Conservation (phyloP, 1,140 invertebrate genomes). For the Neodiprion virginianus region DNA sequence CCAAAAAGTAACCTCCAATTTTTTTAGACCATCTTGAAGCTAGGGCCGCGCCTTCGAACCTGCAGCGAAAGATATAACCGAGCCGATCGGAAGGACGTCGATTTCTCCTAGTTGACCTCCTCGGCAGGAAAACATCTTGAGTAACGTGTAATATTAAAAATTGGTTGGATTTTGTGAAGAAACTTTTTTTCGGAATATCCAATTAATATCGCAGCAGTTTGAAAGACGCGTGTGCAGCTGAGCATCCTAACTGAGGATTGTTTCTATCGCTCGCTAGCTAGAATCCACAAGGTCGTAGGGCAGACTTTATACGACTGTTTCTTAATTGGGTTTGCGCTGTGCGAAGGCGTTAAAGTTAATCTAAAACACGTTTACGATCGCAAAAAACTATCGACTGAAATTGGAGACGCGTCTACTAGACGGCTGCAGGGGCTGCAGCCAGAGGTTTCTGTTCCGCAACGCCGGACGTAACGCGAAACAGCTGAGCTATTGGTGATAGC, state of each 20-base stretch:
- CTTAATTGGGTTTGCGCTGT: slow-evolving; percentile 47
- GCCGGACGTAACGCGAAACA: too few relatives aligned
- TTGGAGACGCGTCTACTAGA: slow-evolving; percentile 48
- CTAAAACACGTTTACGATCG: slow-evolving; percentile 51
- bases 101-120: not conserved
- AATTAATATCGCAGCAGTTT: too few relatives aligned
- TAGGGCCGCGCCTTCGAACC: not conserved
- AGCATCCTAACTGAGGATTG: not conserved
- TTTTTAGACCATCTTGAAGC: not conserved
- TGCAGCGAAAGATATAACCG: not conserved
- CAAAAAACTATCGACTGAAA: slow-evolving; percentile 56
- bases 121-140: too few relatives aligned
- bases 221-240: not conserved
- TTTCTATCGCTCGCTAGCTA: slow-evolving; percentile 9
- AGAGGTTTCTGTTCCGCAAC: too few relatives aligned
- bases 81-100: not conserved
- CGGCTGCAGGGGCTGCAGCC: too few relatives aligned
- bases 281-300: slow-evolving; percentile 27
- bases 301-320: slow-evolving; percentile 36
- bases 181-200: too few relatives aligned
- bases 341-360: slow-evolving; percentile 45
- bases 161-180: too few relatives aligned
- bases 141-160: too few relatives aligned
- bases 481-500: slow-evolving; percentile 33
- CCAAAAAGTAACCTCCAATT: slow-evolving; percentile 11